Percentiles rank a stretch among this genome's conserved stretches.
Conservation (phyloP, 2,888 invertebrate species). For the Tetramorium bicarinatum region DNA sequence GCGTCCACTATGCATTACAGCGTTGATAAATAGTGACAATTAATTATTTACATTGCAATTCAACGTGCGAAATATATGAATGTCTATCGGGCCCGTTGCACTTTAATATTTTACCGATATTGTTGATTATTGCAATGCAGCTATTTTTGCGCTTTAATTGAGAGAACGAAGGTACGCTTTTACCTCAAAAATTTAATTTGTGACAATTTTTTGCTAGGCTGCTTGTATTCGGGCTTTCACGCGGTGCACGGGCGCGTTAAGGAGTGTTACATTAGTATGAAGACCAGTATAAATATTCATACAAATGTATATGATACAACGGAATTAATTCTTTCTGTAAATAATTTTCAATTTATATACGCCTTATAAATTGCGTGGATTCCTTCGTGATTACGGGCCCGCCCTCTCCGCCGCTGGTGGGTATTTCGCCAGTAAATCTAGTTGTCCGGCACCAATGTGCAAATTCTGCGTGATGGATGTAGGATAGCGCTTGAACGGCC, state of each 20-base stretch:
- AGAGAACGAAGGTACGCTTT: constrained; percentile 15
- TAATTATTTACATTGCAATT: constrained; percentile 49
- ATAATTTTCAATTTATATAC: constrained; percentile 56
- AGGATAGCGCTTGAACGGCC: constrained; percentile 50
- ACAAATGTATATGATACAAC: neutral
- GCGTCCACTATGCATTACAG: constrained; percentile 22
- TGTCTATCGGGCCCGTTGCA: constrained; percentile 10
- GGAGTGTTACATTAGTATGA: constrained; percentile 14
- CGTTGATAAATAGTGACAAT: constrained; percentile 48
- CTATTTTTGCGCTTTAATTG: constrained; percentile 26
- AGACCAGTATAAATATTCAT: constrained; percentile 15
- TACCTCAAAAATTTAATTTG: constrained; percentile 19
- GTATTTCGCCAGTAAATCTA: constrained; percentile 62
- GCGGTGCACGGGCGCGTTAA: neutral
- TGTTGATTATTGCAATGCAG: constrained; percentile 32
- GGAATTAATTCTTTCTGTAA: constrained; percentile 9
- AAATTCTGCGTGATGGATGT: constrained; percentile 60
- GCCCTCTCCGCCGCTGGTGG: neutral
- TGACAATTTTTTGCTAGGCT: neutral
- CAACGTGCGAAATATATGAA: constrained; percentile 9
- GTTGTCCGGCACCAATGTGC: constrained; percentile 61
- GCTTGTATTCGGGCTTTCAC: neutral
- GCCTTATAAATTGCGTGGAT: constrained; percentile 40
- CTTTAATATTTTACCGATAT: constrained; percentile 30
- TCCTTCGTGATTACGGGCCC: constrained; percentile 41